phyloP scores from a whole-genome alignment of 2,113 vertebrate species.

The Thamnaconus septentrionalis region DNA sequence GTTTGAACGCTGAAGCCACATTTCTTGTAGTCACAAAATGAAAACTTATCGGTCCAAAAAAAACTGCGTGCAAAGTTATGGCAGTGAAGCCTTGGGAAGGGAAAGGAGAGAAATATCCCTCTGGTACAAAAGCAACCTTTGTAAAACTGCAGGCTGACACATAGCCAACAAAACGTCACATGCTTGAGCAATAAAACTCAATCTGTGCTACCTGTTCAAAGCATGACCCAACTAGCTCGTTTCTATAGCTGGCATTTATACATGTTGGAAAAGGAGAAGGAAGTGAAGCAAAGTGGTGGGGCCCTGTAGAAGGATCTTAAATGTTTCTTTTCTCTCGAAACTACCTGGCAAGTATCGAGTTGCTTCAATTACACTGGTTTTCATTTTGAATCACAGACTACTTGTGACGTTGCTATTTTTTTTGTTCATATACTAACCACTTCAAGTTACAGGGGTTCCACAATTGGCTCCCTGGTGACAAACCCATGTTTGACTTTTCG shows the following conservation, averaged over 20 bases:
- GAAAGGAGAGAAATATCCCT: constrained; percentile 49
- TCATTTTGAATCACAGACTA: constrained; percentile 14
- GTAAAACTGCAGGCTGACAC: constrained; percentile 54
- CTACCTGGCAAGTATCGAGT: constrained; percentile 12
- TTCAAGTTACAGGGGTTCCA: constrained; percentile 31
- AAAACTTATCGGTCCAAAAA: constrained; percentile 43
- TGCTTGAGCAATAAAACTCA: constrained; percentile 65
- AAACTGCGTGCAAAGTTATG: constrained; percentile 22
- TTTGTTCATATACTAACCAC: constrained; percentile 1
- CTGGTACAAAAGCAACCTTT: constrained; percentile 64
- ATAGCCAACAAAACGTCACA: constrained; percentile 62
- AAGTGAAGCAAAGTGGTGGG: constrained; percentile 21
- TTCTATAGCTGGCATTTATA: constrained; percentile 39
- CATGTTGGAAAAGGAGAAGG: constrained; percentile 25
- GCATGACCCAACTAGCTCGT: constrained; percentile 54
- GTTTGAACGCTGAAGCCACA: constrained; percentile 47
- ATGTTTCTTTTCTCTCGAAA: constrained; percentile 16
- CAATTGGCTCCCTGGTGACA: constrained; percentile 41
- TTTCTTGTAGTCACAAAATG: constrained; percentile 55
- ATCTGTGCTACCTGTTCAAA: constrained; percentile 37
- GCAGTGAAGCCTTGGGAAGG: constrained; percentile 35
- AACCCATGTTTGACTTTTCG: constrained; percentile 59
- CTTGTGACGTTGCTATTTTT: constrained; percentile 13
- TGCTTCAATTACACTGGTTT: neutral
- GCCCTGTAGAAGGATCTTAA: constrained; percentile 22